Conservation (phyloP, 1,140 invertebrate genomes). For the Drosophila subpulchrella region DNA sequence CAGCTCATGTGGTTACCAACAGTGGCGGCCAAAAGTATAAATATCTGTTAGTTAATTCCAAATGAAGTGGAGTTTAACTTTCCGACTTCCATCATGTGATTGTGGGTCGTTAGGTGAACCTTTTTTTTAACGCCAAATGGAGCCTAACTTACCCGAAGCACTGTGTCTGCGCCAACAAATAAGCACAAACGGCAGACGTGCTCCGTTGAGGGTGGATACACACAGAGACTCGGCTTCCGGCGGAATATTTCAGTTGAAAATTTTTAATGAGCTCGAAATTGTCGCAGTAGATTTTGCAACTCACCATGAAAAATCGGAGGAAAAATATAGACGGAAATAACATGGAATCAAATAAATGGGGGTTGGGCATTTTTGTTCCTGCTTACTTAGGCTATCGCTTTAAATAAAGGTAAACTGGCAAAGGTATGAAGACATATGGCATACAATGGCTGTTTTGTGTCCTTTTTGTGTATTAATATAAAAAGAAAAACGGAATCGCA, state of each 20-base stretch:
- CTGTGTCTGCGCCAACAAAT: slow-evolving; percentile 44
- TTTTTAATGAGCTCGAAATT: slow-evolving; percentile 79
- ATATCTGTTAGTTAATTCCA: slow-evolving; percentile 1
- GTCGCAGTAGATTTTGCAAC: slow-evolving; percentile 33
- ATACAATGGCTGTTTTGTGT: neutral
- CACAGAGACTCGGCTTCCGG: slow-evolving; percentile 59
- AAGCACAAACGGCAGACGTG: slow-evolving; percentile 36
- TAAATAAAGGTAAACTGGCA: slow-evolving; percentile 18
- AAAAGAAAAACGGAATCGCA: slow-evolving; percentile 3
- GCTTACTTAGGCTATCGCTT: slow-evolving; percentile 11
- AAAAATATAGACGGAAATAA: slow-evolving; percentile 4
- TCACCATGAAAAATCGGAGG: slow-evolving; percentile 3
- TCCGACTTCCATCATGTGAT: too few species aligned
- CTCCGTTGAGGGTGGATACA: slow-evolving; percentile 26
- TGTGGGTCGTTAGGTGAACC: neutral
- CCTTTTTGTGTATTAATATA: slow-evolving; percentile 1
- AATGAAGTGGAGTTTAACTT: neutral
- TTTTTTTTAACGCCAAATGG: slow-evolving; percentile 18
- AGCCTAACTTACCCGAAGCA: slow-evolving; percentile 20
- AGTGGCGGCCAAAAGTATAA: slow-evolving; percentile 34
- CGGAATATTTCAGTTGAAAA: slow-evolving; percentile 81
- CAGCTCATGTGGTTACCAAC: slow-evolving; percentile 8
- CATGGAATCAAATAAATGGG: slow-evolving; percentile 27
- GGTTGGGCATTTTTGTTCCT: slow-evolving; percentile 1
- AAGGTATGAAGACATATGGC: slow-evolving; percentile 22